Evolutionary conservation across 1,140 invertebrate genomes (phyloP), one percentile per base, ranked within the genome.

Genomic region (Popillia japonica): DNA sequence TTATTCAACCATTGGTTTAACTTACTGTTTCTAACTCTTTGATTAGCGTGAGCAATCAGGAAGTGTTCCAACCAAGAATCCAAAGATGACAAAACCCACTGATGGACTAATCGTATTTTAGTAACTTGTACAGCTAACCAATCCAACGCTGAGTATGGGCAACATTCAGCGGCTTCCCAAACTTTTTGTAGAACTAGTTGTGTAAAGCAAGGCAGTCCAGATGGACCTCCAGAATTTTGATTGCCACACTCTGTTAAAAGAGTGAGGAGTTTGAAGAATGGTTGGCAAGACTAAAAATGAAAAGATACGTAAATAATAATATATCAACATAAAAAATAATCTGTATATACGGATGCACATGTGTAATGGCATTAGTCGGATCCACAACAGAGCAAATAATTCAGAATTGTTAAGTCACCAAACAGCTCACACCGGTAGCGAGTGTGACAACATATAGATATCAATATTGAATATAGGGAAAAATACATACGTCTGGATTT

Each of bases 31-130:
- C 96, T 89, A 73, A 98, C 96, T 40, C 96, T 87, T 78, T 94
- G 94, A 86, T 96, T 96, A 68, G 90, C 91, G 83, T 97, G 94
- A 14, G 92, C 95, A 64, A 98, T 90, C 9, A 98, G 89, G 86
- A 96, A 97, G 79, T 94, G 92, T 87, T 98, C 96, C 44, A 98
- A 89, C 96, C 96, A 98, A 3, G 90, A 93, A 75, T 97, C 95
- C 80, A 97, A 90, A 11, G 93, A 94, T 83, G 93, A 92, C 9
- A 98, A 89, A 0, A 96, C 95, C 94, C 95, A 97, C 59, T 92
- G 90, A 86, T 97, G 95, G 0, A 95, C 95, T 27, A 96, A 89
- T 86, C 96, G 96, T 86, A 97, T 98, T 48, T 96, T 90, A 0
- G 96, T 95, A 3, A 90, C 92, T 88, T 94, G 93, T 59, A 94